Percentiles rank a stretch among this genome's conserved stretches.
phyloP scores from a whole-genome alignment of 1,140 invertebrate species.

The Eurosta solidaginis region DNA sequence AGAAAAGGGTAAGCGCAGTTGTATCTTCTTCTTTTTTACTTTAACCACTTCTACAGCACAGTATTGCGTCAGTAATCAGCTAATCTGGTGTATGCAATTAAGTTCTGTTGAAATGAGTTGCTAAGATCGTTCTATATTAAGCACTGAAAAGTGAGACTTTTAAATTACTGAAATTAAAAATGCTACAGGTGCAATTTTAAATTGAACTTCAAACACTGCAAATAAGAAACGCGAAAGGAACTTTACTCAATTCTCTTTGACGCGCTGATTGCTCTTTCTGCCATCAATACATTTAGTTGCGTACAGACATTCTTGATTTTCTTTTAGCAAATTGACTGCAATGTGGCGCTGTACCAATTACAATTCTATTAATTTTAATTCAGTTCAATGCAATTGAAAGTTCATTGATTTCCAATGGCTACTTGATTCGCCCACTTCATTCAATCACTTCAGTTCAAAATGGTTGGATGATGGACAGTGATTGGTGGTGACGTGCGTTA shows the following conservation, averaged over 20 bases:
- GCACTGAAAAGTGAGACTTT: background rate
- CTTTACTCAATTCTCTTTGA: background rate
- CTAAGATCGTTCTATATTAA: background rate
- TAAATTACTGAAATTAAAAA: slow-evolving; percentile 28
- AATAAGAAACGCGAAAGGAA: background rate
- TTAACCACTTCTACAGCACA: too few relatives aligned
- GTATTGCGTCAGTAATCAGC: too few relatives aligned
- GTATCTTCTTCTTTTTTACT: too few relatives aligned
- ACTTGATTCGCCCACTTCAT: background rate
- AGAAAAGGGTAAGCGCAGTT: too few relatives aligned
- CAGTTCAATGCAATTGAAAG: background rate
- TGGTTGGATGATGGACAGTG: background rate
- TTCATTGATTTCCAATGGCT: slow-evolving; percentile 2
- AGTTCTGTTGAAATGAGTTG: background rate
- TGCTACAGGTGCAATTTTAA: background rate
- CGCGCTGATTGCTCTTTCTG: background rate
- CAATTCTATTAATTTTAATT: slow-evolving; percentile 4
- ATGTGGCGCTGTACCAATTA: background rate
- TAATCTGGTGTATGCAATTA: background rate
- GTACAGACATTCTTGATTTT: background rate
- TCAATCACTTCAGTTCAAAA: background rate
- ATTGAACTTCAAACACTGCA: background rate
- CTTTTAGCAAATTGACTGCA: background rate
- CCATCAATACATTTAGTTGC: background rate
- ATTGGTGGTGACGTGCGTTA: background rate